These are phyloP conservation scores for Poeciliopsis retropinna DNA, from an alignment of 2,113 vertebrate species.

Conservation along the genomic window DNA sequence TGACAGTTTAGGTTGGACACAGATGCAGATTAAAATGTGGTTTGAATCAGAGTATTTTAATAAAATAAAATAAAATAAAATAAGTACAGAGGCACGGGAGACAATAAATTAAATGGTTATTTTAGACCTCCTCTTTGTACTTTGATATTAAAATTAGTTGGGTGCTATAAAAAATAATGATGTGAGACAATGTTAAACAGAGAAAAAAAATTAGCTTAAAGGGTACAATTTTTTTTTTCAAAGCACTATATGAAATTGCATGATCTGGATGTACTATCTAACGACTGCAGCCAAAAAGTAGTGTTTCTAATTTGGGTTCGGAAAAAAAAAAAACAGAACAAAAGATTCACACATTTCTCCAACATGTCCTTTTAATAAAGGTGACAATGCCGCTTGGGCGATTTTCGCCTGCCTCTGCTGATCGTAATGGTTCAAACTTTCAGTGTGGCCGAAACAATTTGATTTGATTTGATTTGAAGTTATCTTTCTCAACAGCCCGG, in stretches of 20 bases:
- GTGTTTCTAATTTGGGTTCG: slow-evolving; percentile 15
- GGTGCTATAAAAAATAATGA: too few relatives aligned
- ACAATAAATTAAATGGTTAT: not conserved
- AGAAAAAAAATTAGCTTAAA: too few relatives aligned
- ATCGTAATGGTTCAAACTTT: slow-evolving; percentile 30
- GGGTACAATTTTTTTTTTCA: too few relatives aligned
- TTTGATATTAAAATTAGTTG: not conserved
- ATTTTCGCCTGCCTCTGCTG: slow-evolving; percentile 2
- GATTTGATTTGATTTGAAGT: slow-evolving; percentile 63
- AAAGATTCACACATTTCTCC: slow-evolving; percentile 6
- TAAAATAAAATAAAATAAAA: too few relatives aligned
- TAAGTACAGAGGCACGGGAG: too few relatives aligned
- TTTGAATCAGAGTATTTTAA: too few relatives aligned
- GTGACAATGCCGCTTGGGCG: slow-evolving; percentile 18
- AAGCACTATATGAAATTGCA: not conserved
- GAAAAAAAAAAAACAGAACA: slow-evolving; percentile 16
- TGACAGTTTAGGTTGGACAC: too few relatives aligned
- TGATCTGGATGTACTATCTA: not conserved
- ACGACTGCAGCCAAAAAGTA: not conserved
- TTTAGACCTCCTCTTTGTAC: not conserved
- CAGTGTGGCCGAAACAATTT: slow-evolving; percentile 26
- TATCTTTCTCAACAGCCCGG: slow-evolving; percentile 34
- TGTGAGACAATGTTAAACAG: too few relatives aligned
- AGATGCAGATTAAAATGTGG: too few relatives aligned
- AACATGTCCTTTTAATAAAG: slow-evolving; percentile 8